These are phyloP conservation scores for Drosophila leontia DNA, from an alignment of 1,140 invertebrate species.

Conservation along the genomic window DNA sequence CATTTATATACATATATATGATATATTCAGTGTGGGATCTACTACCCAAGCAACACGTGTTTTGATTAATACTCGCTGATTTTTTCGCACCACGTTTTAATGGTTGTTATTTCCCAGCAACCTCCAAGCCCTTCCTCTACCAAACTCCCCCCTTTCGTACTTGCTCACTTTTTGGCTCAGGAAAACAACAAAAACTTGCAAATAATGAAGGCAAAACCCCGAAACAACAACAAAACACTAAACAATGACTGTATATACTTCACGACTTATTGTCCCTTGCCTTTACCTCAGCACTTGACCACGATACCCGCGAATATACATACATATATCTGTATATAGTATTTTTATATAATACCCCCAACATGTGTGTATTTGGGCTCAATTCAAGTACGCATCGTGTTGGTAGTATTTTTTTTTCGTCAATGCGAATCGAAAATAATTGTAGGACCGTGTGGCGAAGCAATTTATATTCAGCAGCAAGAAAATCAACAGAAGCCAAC, in stretches of 20 bases:
- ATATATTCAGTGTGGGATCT: constrained; percentile 19
- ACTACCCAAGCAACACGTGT: constrained; percentile 45
- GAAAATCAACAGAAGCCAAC: constrained; percentile 1
- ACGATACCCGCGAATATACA: constrained; percentile 18
- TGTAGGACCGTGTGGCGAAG: constrained; percentile 46
- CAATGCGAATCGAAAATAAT: constrained; percentile 74
- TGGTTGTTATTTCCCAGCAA: constrained; percentile 42
- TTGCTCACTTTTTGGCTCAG: constrained; percentile 13
- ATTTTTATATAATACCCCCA: constrained; percentile 21
- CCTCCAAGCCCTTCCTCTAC: constrained; percentile 4
- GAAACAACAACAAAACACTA: constrained; percentile 28
- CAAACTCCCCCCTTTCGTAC: not conserved
- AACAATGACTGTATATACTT: constrained; percentile 15
- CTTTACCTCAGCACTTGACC: constrained; percentile 11
- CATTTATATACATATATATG: not conserved
- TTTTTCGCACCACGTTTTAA: constrained; percentile 45
- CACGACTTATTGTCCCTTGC: constrained; percentile 20
- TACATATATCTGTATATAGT: constrained; percentile 6
- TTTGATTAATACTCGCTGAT: constrained; percentile 60
- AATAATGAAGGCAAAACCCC: constrained; percentile 60
- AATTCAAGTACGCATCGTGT: constrained; percentile 63
- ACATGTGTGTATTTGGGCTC: constrained; percentile 7
- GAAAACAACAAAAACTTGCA: constrained; percentile 43
- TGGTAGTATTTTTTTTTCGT: constrained; percentile 41
- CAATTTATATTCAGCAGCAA: constrained; percentile 46